Evolutionary conservation across 2,888 invertebrate genomes (phyloP).

Genomic region (Thalpophila matura): DNA sequence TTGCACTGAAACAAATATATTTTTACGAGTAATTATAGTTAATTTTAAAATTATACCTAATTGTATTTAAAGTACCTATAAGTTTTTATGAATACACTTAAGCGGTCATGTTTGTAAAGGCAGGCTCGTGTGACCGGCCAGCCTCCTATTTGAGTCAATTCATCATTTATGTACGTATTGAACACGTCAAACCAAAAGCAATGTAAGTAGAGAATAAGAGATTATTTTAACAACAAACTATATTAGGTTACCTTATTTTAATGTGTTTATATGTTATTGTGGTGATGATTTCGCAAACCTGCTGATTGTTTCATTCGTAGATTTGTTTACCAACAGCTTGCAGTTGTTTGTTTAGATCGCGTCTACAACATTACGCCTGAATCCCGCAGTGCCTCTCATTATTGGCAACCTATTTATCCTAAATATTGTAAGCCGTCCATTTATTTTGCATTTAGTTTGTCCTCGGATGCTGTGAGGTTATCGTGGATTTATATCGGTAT

Average conservation of each 20-base stretch:
- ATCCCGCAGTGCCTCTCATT: constrained; percentile 54
- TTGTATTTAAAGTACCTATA: constrained; percentile 76
- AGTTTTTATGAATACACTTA: constrained; percentile 81
- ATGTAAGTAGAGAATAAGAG: constrained; percentile 80
- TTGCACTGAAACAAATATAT: constrained; percentile 82
- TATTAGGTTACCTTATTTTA: constrained; percentile 56
- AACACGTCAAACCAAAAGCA: constrained; percentile 81
- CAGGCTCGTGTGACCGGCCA: constrained; percentile 63
- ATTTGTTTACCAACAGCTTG: constrained; percentile 76
- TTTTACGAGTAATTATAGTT: constrained; percentile 84
- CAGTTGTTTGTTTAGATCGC: constrained; percentile 62
- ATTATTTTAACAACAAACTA: constrained; percentile 75
- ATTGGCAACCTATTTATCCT: constrained; percentile 57
- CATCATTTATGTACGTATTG: constrained; percentile 75
- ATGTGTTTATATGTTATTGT: constrained; percentile 34
- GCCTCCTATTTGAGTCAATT: constrained; percentile 84
- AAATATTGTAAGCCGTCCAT: constrained; percentile 86
- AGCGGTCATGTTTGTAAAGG: constrained; percentile 68
- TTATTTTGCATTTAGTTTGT: constrained; percentile 78
- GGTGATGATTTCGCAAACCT: constrained; percentile 47
- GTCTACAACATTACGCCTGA: constrained; percentile 45
- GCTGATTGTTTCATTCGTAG: constrained; percentile 57
- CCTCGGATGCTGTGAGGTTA: constrained; percentile 67
- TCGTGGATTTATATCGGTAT: constrained; percentile 63
- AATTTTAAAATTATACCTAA: constrained; percentile 79